Conservation (phyloP, 2,113 vertebrate species). For the Papio anubis region DNA sequence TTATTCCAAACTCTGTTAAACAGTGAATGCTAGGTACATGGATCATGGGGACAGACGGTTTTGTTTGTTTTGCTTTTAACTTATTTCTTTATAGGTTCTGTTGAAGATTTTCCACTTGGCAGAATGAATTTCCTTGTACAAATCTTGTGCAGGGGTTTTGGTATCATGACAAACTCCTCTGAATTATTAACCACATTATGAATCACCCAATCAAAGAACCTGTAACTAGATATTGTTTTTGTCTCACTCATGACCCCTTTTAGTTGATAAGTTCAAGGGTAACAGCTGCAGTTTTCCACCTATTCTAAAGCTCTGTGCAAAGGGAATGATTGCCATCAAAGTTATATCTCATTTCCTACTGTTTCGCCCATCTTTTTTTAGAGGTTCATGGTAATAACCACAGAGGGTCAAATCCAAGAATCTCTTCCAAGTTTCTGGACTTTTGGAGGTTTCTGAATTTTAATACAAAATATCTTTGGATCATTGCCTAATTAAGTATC, state of each 20-base stretch:
- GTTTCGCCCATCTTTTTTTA: not conserved
- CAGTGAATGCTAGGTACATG: not conserved
- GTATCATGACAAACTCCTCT: slow-evolving; percentile 31
- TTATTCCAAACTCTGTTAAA: not conserved
- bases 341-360: not conserved
- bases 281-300: slow-evolving; percentile 10
- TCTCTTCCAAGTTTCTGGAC: not conserved
- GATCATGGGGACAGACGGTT: not conserved
- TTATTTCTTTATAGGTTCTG: slow-evolving; percentile 10
- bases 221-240: slow-evolving; percentile 21
- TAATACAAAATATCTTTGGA: slow-evolving; percentile 14
- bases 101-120: slow-evolving; percentile 26
- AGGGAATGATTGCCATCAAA: not conserved
- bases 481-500: slow-evolving; percentile 1
- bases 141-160: not conserved
- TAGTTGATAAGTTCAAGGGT: not conserved
- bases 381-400: not conserved
- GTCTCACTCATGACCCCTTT: not conserved
- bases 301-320: slow-evolving; percentile 1
- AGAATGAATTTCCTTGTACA: slow-evolving; percentile 32
- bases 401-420: not conserved
- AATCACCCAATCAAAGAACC: slow-evolving; percentile 36
- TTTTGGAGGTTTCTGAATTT: slow-evolving; percentile 38
- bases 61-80: slow-evolving; percentile 30
- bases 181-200: slow-evolving; percentile 51